Percentiles rank a stretch among this genome's conserved stretches.
phyloP scores from a whole-genome alignment of 2,888 invertebrate genomes.

The Amaurobius ferox region DNA sequence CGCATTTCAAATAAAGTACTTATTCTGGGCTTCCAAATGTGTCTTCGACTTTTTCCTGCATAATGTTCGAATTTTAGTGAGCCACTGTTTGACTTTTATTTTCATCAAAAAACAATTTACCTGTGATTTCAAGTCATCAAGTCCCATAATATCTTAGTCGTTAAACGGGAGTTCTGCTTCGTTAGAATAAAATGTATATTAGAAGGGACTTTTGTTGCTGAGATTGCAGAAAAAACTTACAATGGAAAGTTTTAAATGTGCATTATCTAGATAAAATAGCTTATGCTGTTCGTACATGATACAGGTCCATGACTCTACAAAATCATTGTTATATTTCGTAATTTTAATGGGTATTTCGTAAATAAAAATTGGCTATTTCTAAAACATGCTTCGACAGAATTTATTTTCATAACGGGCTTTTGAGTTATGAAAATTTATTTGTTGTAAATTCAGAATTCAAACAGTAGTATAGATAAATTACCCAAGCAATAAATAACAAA shows the following conservation, averaged over 20 bases:
- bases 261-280: not conserved
- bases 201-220: not conserved
- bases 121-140: not conserved
- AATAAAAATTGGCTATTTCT: too few relatives aligned
- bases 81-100: not conserved
- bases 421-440: too few relatives aligned
- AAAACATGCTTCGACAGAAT: too few relatives aligned
- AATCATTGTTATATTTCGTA: too few relatives aligned
- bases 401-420: too few relatives aligned
- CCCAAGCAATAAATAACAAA: too few relatives aligned
- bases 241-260: not conserved
- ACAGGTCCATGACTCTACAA: too few relatives aligned
- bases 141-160: not conserved
- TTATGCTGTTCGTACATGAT: too few relatives aligned
- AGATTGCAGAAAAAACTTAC: not conserved
- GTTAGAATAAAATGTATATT: not conserved
- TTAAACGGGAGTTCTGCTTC: not conserved
- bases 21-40: not conserved
- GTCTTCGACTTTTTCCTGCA: not conserved
- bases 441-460: too few relatives aligned
- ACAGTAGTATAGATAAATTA: too few relatives aligned
- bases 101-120: not conserved
- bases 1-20: not conserved
- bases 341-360: too few relatives aligned
- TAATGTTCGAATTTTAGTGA: not conserved